Evolutionary conservation across 2,113 vertebrate genomes (phyloP).

Genomic region (Castor canadensis): DNA sequence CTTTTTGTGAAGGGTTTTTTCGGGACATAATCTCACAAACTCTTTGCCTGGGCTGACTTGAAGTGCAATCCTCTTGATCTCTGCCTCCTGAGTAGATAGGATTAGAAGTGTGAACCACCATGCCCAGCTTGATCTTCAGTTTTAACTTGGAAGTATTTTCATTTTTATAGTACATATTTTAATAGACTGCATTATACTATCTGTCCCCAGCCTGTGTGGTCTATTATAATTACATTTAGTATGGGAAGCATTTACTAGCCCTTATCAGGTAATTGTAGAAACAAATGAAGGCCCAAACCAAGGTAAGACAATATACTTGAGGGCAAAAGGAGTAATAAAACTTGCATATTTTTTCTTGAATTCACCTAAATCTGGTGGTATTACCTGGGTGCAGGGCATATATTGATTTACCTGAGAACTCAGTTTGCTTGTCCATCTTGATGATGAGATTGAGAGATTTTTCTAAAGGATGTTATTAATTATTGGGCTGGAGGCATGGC

Average conservation of each 20-base stretch:
- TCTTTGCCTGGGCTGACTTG: no score
- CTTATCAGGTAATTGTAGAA: background rate
- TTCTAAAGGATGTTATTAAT: conserved; percentile 45
- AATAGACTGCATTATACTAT: background rate
- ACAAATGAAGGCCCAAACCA: background rate
- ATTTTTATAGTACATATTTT: background rate
- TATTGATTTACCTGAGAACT: conserved; percentile 44
- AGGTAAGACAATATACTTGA: background rate
- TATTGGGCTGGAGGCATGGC: no score
- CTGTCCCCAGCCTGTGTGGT: background rate
- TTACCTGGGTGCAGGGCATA: background rate
- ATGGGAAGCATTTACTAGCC: background rate
- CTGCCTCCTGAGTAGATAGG: no score
- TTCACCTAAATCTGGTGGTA: background rate
- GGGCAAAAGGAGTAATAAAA: background rate
- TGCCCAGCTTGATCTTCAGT: background rate
- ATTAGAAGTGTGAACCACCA: no score
- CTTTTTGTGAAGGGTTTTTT: no score
- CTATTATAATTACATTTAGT: background rate
- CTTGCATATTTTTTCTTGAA: conserved; percentile 5
- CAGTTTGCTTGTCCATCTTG: conserved; percentile 43
- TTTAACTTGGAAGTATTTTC: background rate
- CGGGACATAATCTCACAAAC: no score
- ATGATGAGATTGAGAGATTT: conserved; percentile 55
- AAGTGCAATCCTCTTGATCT: no score